Evolutionary conservation across 2,888 invertebrate species (phyloP).

Genomic region (Dryobotodes eremita): DNA sequence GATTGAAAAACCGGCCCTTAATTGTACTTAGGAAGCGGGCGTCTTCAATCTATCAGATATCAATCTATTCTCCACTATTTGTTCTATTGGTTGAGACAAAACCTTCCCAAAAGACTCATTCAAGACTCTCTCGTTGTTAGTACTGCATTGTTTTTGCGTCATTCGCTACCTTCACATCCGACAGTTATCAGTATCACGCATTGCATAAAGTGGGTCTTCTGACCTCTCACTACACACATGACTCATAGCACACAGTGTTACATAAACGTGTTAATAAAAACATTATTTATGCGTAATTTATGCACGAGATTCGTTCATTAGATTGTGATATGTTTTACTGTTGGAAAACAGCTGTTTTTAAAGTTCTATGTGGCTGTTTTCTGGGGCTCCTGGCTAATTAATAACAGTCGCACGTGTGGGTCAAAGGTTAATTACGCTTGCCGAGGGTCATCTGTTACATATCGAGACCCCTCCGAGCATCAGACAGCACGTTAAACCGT

Average conservation of each 20-base stretch:
- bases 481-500: background rate
- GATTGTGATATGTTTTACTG: slow-evolving; percentile 14
- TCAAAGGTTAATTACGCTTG: background rate
- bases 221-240: slow-evolving; percentile 24
- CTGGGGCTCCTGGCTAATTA: background rate
- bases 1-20: too few species aligned
- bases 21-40: too few species aligned
- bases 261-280: slow-evolving; percentile 50
- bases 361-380: background rate
- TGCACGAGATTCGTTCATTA: slow-evolving; percentile 38
- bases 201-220: slow-evolving; percentile 38
- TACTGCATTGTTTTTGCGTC: background rate
- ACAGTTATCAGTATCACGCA: slow-evolving; percentile 27
- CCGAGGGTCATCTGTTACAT: background rate
- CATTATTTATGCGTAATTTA: slow-evolving; percentile 50
- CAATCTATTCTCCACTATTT: too few species aligned
- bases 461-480: background rate
- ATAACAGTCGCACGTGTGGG: background rate
- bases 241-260: slow-evolving; percentile 54
- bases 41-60: too few species aligned
- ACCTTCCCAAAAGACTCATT: background rate
- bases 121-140: background rate
- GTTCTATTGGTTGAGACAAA: background rate
- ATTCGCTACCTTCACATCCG: background rate
- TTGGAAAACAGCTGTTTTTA: slow-evolving; percentile 34